Conservation (phyloP, 2,113 vertebrate genomes). For the Caranx ignobilis region DNA sequence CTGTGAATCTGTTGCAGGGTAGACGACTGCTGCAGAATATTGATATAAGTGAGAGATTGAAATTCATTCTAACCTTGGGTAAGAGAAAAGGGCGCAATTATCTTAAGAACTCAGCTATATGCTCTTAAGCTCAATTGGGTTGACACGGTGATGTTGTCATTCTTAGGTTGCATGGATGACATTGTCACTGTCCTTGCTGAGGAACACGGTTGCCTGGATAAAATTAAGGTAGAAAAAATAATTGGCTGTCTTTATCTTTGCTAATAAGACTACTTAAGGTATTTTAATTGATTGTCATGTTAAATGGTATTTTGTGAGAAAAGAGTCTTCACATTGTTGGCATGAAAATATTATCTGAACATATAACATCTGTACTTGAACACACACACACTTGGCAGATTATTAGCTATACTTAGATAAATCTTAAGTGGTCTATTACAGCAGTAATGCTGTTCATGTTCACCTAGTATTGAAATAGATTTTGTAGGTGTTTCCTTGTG, state of each 20-base stretch:
- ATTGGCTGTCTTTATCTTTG: neutral
- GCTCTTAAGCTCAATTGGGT: neutral
- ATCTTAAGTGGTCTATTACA: too few relatives aligned
- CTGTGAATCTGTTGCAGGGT: conserved; percentile 83
- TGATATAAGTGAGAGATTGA: conserved; percentile 92
- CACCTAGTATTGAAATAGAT: too few relatives aligned
- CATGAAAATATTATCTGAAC: neutral
- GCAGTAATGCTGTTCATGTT: too few relatives aligned
- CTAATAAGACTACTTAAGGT: neutral
- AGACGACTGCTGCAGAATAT: conserved; percentile 93
- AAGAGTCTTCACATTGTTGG: neutral
- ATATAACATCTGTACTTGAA: too few relatives aligned
- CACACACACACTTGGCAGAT: neutral
- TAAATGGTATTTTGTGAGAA: neutral
- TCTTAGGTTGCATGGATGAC: conserved; percentile 93
- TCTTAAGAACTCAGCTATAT: neutral
- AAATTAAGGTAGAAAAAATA: conserved; percentile 86
- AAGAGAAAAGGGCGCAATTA: conserved; percentile 64
- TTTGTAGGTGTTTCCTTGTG: too few relatives aligned
- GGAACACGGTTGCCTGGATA: conserved; percentile 95
- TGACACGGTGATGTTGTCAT: conserved; percentile 12
- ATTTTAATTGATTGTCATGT: neutral
- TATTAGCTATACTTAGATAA: neutral
- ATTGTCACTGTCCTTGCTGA: conserved; percentile 93
- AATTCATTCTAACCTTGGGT: conserved; percentile 94